Conservation (phyloP, 2,888 invertebrate species). For the Limnephilus marmoratus region DNA sequence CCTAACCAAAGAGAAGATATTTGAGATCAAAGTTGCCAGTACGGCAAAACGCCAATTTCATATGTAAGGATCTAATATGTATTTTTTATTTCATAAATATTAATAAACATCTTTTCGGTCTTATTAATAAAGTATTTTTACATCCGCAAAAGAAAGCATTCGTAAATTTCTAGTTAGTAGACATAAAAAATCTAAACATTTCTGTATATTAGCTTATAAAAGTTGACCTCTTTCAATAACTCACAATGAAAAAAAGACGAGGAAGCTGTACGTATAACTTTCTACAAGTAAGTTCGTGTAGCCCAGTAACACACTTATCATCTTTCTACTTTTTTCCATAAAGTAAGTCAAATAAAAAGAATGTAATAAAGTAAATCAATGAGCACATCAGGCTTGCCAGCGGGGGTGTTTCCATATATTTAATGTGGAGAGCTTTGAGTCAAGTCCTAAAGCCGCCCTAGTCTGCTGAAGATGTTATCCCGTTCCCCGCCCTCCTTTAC, state of each 20-base stretch:
- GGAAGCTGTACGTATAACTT: background rate
- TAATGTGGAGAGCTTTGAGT: slow-evolving; percentile 8
- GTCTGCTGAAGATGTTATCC: slow-evolving; percentile 12
- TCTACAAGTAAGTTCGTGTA: background rate
- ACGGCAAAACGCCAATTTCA: too few relatives aligned
- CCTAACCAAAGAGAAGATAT: too few relatives aligned
- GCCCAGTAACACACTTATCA: background rate
- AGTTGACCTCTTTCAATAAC: background rate
- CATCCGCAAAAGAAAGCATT: background rate
- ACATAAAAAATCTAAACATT: background rate
- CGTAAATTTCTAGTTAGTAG: background rate
- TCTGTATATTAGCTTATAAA: background rate
- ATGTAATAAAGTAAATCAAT: slow-evolving; percentile 7
- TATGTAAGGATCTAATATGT: too few relatives aligned
- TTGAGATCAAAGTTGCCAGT: too few relatives aligned
- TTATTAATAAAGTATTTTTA: background rate
- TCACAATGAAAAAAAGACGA: background rate
- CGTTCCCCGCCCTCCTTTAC: background rate
- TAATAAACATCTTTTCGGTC: background rate
- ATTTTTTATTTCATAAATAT: too few relatives aligned
- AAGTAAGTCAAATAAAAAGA: background rate
- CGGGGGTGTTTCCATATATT: slow-evolving; percentile 27
- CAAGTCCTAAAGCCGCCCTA: slow-evolving; percentile 11
- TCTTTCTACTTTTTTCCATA: background rate
- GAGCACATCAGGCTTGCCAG: background rate